Percentiles rank a stretch among this genome's conserved stretches.
Evolutionary conservation across 2,888 invertebrate genomes (phyloP).

Genomic region (Morinoia aosen): DNA sequence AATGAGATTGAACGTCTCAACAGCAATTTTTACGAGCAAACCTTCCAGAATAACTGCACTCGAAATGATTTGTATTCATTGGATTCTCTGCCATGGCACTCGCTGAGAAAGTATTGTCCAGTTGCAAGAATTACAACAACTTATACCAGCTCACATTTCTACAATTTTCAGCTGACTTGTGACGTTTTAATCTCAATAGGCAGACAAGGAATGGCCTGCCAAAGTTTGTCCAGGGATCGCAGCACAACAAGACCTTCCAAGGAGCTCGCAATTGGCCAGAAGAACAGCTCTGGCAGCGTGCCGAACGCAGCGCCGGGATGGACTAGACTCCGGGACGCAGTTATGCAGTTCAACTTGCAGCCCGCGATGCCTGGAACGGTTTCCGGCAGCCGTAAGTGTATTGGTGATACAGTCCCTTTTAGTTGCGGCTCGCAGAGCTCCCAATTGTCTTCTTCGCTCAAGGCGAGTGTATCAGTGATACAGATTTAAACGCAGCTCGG

Average conservation of each 20-base stretch:
- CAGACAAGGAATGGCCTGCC: neutral
- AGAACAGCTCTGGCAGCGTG: neutral
- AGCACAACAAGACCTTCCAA: constrained; percentile 3
- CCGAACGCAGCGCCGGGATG: neutral
- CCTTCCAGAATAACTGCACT: neutral
- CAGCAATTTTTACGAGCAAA: neutral
- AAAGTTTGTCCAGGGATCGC: neutral
- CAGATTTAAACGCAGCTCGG: neutral
- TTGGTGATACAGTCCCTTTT: neutral
- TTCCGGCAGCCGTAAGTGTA: neutral
- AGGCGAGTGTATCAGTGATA: neutral
- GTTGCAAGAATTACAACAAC: neutral
- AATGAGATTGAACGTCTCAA: neutral
- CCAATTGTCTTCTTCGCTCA: neutral
- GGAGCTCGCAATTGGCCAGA: constrained; percentile 10
- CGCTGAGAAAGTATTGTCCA: neutral
- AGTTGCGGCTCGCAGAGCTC: neutral
- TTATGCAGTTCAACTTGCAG: neutral
- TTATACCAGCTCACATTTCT: neutral
- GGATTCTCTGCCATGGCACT: neutral
- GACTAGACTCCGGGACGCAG: neutral
- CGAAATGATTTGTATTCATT: neutral
- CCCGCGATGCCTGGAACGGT: neutral
- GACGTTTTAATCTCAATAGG: neutral
- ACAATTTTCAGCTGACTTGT: neutral